These are phyloP conservation scores for Dusona sp. DNA, from an alignment of 2,888 invertebrate genomes.

Conservation along the genomic window DNA sequence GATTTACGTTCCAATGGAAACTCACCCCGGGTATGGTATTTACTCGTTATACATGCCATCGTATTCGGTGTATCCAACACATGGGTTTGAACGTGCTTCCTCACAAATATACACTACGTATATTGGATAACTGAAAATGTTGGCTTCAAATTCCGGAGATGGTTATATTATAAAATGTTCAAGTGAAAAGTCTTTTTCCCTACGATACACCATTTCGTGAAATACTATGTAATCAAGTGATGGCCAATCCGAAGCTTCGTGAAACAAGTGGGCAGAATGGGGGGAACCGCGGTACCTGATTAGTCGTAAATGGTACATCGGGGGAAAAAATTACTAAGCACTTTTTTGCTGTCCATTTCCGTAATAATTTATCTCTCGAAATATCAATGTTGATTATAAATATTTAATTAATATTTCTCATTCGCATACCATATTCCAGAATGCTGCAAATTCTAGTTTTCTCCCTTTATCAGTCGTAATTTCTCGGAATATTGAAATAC, in stretches of 20 bases:
- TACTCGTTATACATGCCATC: conserved; percentile 10
- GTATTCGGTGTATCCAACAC: not conserved
- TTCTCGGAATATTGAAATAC: conserved; percentile 6
- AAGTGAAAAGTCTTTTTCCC: not conserved
- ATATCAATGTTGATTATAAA: not conserved
- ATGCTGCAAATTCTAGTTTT: not conserved
- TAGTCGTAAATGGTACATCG: not conserved
- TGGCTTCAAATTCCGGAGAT: not conserved
- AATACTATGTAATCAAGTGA: not conserved
- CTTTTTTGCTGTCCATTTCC: not conserved
- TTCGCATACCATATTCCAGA: too few relatives aligned
- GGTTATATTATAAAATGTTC: not conserved
- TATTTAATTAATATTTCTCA: not conserved
- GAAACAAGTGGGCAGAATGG: not conserved
- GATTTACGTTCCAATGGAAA: conserved; percentile 16
- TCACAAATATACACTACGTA: conserved; percentile 8
- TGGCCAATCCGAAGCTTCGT: not conserved
- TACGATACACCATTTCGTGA: not conserved
- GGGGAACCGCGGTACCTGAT: not conserved
- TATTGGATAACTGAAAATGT: not conserved
- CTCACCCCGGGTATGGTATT: conserved; percentile 6
- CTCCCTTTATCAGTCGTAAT: too few relatives aligned
- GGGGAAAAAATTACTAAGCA: not conserved
- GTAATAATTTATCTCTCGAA: not conserved
- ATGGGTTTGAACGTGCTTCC: conserved; percentile 14